Evolutionary conservation across 2,888 invertebrate genomes (phyloP).

Genomic region (Drosophila crucigera): DNA sequence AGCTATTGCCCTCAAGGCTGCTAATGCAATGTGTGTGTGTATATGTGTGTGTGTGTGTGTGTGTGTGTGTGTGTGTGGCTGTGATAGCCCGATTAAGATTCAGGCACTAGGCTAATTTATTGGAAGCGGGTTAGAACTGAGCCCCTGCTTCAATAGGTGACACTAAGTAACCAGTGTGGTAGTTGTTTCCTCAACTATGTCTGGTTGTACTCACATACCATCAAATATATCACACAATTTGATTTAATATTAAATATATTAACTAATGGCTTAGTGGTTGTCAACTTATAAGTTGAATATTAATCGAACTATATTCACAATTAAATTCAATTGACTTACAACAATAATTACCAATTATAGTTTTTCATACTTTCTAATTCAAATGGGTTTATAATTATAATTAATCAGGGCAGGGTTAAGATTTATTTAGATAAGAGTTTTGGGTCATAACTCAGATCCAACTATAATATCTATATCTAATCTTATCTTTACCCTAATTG

Average conservation of each 20-base stretch:
- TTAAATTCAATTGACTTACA: neutral
- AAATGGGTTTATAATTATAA: constrained; percentile 5
- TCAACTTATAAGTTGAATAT: neutral
- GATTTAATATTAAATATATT: neutral
- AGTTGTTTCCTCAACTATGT: neutral
- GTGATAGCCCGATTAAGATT: constrained; percentile 19
- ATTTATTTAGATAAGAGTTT: constrained; percentile 14
- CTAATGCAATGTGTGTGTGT: constrained; percentile 1
- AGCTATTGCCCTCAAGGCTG: constrained; percentile 2
- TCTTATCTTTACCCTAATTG: constrained; percentile 9
- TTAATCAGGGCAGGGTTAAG: neutral
- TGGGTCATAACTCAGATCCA: constrained; percentile 2
- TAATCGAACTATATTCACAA: neutral
- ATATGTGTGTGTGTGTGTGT: neutral
- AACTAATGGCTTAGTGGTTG: neutral
- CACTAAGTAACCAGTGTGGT: neutral
- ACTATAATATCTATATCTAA: neutral
- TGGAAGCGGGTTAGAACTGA: neutral
- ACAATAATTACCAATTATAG: neutral
- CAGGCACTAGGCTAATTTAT: constrained; percentile 16
- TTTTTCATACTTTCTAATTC: neutral
- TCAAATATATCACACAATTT: neutral
- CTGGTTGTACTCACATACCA: neutral
- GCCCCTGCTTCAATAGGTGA: neutral
- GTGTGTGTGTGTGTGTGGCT: neutral